Evolutionary conservation across 2,888 invertebrate species (phyloP).

Genomic region (Ptycholaimellus sp.): DNA sequence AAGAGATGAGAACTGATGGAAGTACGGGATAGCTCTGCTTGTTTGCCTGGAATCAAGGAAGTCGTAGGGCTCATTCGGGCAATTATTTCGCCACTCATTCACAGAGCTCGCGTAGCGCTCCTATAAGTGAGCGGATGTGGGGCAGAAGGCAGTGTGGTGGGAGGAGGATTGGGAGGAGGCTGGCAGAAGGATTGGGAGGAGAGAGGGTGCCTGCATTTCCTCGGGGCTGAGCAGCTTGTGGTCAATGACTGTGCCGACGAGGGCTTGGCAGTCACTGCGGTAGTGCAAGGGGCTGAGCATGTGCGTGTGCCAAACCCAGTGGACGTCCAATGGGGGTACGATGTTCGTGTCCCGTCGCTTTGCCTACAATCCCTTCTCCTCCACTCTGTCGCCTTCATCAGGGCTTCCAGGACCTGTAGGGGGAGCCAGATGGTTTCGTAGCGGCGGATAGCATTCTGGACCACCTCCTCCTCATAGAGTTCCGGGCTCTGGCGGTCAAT

Average conservation of each 20-base stretch:
- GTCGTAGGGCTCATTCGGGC: constrained; percentile 20
- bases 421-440: constrained; percentile 32
- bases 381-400: neutral
- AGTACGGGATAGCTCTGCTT: too few species aligned
- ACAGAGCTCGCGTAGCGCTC: constrained; percentile 5
- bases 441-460: constrained; percentile 28
- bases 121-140: too few species aligned
- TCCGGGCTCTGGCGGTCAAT: constrained; percentile 24
- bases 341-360: constrained; percentile 18
- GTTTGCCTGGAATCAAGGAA: constrained; percentile 20
- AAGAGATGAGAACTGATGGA: too few species aligned
- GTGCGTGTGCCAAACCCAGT: constrained; percentile 32
- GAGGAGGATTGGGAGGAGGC: too few species aligned
- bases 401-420: constrained; percentile 19
- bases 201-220: constrained; percentile 18
- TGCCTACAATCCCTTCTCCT: too few species aligned
- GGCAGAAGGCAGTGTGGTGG: too few species aligned
- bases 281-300: constrained; percentile 19
- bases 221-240: constrained; percentile 26
- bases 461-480: constrained; percentile 23
- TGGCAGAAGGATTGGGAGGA: too few species aligned
- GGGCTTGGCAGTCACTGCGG: constrained; percentile 19
- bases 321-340: constrained; percentile 31
- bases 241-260: constrained; percentile 26
- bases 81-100: constrained; percentile 3